phyloP scores from a whole-genome alignment of 2,113 vertebrate species.

The Azemiops feae region DNA sequence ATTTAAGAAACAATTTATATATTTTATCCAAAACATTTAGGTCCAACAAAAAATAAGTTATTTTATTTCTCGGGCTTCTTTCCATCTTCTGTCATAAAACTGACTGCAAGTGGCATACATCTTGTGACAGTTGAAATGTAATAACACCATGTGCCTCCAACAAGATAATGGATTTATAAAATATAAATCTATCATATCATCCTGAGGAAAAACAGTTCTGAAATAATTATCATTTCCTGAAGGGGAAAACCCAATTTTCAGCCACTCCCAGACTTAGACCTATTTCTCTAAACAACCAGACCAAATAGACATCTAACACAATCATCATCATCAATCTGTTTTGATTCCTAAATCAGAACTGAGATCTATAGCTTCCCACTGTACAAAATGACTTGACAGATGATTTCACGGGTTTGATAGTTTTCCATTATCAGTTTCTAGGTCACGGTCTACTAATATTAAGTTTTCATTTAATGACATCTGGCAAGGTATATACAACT shows the following conservation, averaged over 20 bases:
- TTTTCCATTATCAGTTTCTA: neutral
- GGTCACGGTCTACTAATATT: neutral
- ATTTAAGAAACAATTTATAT: neutral
- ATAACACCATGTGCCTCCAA: neutral
- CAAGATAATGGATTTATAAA: neutral
- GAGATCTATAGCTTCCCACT: accelerated
- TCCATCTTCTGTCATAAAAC: neutral
- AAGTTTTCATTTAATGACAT: conserved; percentile 7
- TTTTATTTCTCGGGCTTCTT: neutral
- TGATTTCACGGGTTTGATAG: neutral
- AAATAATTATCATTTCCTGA: neutral
- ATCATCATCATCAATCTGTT: neutral
- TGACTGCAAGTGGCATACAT: neutral
- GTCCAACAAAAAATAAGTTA: neutral
- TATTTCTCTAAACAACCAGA: neutral
- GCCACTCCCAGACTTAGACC: neutral
- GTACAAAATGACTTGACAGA: neutral
- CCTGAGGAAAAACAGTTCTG: neutral
- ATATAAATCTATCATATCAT: neutral
- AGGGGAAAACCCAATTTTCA: neutral
- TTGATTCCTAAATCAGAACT: neutral
- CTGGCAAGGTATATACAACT: neutral
- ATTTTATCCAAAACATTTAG: neutral
- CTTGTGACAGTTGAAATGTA: neutral
- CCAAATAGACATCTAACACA: neutral